Base-by-base conservation (phyloP, 2,113 vertebrate species). In the Lepisosteus oculatus region DNA sequence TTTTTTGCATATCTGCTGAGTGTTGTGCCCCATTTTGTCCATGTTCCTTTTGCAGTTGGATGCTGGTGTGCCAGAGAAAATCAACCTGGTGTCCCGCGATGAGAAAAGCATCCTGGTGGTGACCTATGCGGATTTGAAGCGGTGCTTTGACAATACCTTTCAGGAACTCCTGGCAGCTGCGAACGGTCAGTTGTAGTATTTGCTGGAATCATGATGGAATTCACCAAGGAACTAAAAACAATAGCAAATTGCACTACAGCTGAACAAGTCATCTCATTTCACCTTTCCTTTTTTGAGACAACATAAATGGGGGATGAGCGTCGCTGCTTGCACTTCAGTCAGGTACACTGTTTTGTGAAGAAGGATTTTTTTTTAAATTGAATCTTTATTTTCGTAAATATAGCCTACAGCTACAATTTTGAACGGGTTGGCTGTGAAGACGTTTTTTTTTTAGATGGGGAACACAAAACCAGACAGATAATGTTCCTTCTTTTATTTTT, bases 121-220 rank as follows among this genome's bases (percentile, higher is more conserved):
- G 86, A 98, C 96, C 55, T 99, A 99, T 89, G 98, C 96, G 51
- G 97, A 99, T 90, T 92, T 99, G 88, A 99, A 99, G 88, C 97
- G 97, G 86, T 99, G 97, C 90, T 99, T 99, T 81, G 97, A 99
- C 87, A 98, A 96, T 83, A 98, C 97, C 91, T 99, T 99, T 88
- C 97, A 99, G 91, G 97, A 99, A 95, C 95, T 99, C 89, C 92
- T 96, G 82, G 93, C 93, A 72, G 93, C 95, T 71, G 93, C 95
- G 72, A 95, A 95, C 51, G 95, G 95, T 83, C 96, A 96, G 90
- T 95, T 98, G 95, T 99, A 99, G 96, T 94, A 86, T 86, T 91
- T 87, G 88, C 86, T 88, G 85, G 90, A 89, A 90, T 85, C 85
- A 86, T 85, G 85, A 84, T 79, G 86, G 87, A 88, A 86, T 77